Base-by-base conservation (phyloP, 1,140 invertebrate genomes). In the Scaptomyza pallida region DNA sequence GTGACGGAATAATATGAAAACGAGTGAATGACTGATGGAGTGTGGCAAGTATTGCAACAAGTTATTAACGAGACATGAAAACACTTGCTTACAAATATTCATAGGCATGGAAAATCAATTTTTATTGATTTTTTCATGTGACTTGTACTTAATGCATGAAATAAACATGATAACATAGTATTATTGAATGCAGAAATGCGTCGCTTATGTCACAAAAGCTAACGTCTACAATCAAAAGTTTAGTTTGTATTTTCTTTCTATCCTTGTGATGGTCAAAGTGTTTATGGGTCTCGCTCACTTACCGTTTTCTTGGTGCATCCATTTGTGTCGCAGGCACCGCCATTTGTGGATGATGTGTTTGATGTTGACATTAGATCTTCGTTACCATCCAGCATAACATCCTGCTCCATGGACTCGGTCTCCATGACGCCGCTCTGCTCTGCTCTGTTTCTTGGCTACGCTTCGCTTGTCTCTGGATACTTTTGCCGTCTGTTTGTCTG, bases 301-400 rank as follows among this genome's bases (percentile, higher is more conserved):
- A 86, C 81, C 82, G 78, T 57, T 81, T 82, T 86, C 62, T 71
- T 86, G 54, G 57, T 63, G 61, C 74, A 88, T 43, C 81, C 78
- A 59, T 86, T 86, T 67, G 74, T 33, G 59, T 86, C 77, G 56
- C 62, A 41, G 43, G 8, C 64, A 69, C 35, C 78, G 23, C 73
- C 74, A 75, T 88, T 88, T 55, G 82, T 68, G 57, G 78, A 81
- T 65, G 81, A 80, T 65, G 82, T 75, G 41, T 74, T 72, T 45
- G 81, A 85, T 62, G 82, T 85, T 30, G 81, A 81, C 81, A 85
- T 85, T 40, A 78, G 64, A 69, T 86, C 82, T 54, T 86, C 82
- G 59, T 40, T 65, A 59, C 56, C 69, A 44, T 75, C 74, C 43
- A 72, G 64, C 70, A 79, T 44, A 50, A 63, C 61, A 63, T 86